Evolutionary conservation across 2,888 invertebrate species (phyloP), one percentile per base, ranked within the genome.

Genomic region (Acleris literana): DNA sequence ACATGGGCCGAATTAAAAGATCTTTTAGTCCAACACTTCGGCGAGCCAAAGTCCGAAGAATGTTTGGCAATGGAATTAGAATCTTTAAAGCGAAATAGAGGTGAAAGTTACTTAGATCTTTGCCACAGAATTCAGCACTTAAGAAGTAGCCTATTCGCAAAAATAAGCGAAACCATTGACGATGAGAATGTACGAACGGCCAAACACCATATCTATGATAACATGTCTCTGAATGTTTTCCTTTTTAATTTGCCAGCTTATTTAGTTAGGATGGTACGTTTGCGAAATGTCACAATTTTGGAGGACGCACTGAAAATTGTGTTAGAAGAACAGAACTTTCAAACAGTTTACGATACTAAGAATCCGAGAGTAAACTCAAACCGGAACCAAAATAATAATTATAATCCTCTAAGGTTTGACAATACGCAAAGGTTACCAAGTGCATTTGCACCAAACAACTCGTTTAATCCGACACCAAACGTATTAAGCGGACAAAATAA

Each of bases 81-180:
- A 20, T 43, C 43, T 1, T 9, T 66, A 20, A 69, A 66, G 52
- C 56, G 70, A 52, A 63, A 69, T n/a, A 55, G 46, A 11, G 55
- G 55, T 6, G 69, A 72, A 65, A 65, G 59, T 63, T 72, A 68
- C 63, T 52, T 68, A 22, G 69, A 72, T 2, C 69, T 72, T 63
- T 70, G 60, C 20, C 63, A 71, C 51, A 63, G 71, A 20, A 59
- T 72, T 1, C 71, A 70, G 49, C 66, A 69, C 17, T 29, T 60
- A 4, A 33, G 69, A 20, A 70, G 69, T 22, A 29, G 66, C n/a
- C 43, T 72, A 55, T 62, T 63, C 49, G 20, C 70, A 2, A 72
- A 70, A 56, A 17, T 72, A 46, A 60, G 39, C 2, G 58, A 63
- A 60, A 68, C 56, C 11, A 39, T 44, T 13, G 11, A n/a, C 16